Evolutionary conservation across 2,888 invertebrate genomes (phyloP).

Genomic region (Corythucha ciliata): DNA sequence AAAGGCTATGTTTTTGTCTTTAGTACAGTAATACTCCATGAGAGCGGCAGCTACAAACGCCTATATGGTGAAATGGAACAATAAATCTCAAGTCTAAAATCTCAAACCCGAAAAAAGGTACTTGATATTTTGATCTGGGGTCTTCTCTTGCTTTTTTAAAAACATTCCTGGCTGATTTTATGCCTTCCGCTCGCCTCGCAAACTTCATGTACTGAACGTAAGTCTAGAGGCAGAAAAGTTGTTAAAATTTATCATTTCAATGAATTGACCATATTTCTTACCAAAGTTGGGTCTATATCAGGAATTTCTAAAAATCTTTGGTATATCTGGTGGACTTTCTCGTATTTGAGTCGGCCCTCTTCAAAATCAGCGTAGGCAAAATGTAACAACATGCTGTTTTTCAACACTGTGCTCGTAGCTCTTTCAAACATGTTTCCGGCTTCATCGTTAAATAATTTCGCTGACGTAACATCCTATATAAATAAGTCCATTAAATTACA

Average conservation of each 20-base stretch:
- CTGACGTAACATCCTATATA: slow-evolving; percentile 77
- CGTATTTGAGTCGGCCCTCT: slow-evolving; percentile 90
- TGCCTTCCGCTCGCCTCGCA: slow-evolving; percentile 91
- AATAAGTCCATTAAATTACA: background rate
- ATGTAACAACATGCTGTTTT: slow-evolving; percentile 85
- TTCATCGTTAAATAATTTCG: slow-evolving; percentile 88
- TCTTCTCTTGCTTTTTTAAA: slow-evolving; percentile 96
- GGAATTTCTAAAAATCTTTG: slow-evolving; percentile 78
- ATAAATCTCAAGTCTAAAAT: too few relatives aligned
- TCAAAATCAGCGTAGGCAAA: slow-evolving; percentile 99
- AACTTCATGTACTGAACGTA: slow-evolving; percentile 99
- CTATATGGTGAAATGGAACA: slow-evolving; percentile 53
- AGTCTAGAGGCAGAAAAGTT: slow-evolving; percentile 45
- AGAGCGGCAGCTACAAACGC: slow-evolving; percentile 94
- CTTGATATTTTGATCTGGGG: slow-evolving; percentile 44
- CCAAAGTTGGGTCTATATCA: slow-evolving; percentile 91
- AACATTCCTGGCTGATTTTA: slow-evolving; percentile 87
- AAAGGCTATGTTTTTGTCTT: slow-evolving; percentile 94
- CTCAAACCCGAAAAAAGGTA: too few relatives aligned
- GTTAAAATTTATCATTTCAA: slow-evolving; percentile 3
- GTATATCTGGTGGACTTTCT: slow-evolving; percentile 94
- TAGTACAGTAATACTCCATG: slow-evolving; percentile 99
- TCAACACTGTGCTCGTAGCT: slow-evolving; percentile 79
- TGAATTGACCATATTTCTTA: slow-evolving; percentile 42
- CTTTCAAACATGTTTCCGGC: slow-evolving; percentile 91